A percentile compares a stretch with the other conserved stretches of the same genome.
Conservation (phyloP, 2,888 invertebrate genomes). For the Rhorus exstirpatorius region DNA sequence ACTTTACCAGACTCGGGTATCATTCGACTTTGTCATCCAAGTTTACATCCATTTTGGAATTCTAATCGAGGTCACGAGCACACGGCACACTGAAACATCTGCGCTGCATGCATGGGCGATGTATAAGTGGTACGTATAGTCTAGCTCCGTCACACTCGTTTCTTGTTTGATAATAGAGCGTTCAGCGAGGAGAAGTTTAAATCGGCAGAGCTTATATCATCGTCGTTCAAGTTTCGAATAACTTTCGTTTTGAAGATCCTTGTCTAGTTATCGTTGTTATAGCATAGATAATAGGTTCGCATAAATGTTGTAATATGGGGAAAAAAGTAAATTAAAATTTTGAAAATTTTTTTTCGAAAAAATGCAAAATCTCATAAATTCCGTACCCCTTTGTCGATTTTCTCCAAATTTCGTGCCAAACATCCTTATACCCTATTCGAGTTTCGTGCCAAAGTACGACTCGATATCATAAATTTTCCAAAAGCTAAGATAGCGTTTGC, state of each 20-base stretch:
- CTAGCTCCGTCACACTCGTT: background rate
- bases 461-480: too few species aligned
- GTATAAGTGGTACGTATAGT: too few species aligned
- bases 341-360: too few species aligned
- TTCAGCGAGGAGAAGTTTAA: conserved; percentile 9
- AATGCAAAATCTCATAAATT: too few species aligned
- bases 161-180: conserved; percentile 35
- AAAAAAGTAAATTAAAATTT: background rate
- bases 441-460: too few species aligned
- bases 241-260: conserved; percentile 4
- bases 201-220: conserved; percentile 8
- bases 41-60: conserved; percentile 38
- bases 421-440: too few species aligned
- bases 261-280: background rate
- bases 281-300: background rate
- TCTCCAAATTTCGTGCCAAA: too few species aligned
- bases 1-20: conserved; percentile 16
- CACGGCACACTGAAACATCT: conserved; percentile 28
- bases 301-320: background rate
- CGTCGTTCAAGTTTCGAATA: background rate
- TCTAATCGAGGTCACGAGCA: conserved; percentile 10
- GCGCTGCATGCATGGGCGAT: conserved; percentile 6
- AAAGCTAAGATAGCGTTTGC: too few species aligned
- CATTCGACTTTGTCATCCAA: background rate
- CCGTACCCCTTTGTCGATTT: too few species aligned